Evolutionary conservation across 2,797 vertebrate species (phyloP).

Genomic region (Channa striata): DNA sequence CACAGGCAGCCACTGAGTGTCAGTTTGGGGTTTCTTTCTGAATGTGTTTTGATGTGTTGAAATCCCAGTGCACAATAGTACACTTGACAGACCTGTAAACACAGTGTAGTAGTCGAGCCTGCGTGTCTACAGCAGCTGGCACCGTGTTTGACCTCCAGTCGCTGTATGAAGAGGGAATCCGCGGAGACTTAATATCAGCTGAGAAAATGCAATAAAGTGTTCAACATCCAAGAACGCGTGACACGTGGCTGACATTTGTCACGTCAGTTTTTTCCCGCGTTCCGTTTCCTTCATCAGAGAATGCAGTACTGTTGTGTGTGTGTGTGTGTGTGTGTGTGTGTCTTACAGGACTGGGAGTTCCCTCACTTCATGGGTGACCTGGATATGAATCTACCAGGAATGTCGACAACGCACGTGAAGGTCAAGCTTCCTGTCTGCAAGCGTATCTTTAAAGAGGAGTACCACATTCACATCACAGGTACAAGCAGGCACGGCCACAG

Average conservation of each 20-base stretch:
- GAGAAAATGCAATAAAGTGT: slow-evolving; percentile 43
- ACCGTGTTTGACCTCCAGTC: slow-evolving; percentile 65
- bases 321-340: too few species aligned
- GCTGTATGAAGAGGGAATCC: slow-evolving; percentile 41
- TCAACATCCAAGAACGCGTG: slow-evolving; percentile 26
- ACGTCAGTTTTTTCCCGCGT: slow-evolving; percentile 26
- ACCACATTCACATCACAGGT: slow-evolving; percentile 98
- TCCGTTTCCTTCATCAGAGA: slow-evolving; percentile 8
- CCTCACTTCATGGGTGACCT: slow-evolving; percentile 98
- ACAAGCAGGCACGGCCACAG: slow-evolving; percentile 25
- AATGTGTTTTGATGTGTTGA: slow-evolving; percentile 71
- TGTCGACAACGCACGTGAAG: slow-evolving; percentile 94
- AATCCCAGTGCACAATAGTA: slow-evolving; percentile 53
- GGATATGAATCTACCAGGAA: slow-evolving; percentile 95
- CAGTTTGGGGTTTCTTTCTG: slow-evolving; percentile 40
- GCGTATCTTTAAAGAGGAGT: slow-evolving; percentile 95
- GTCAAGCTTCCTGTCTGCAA: slow-evolving; percentile 95
- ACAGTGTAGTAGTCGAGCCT: slow-evolving; percentile 11
- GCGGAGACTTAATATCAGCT: slow-evolving; percentile 54
- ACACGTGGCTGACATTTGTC: slow-evolving; percentile 46
- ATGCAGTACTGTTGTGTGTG: too few species aligned
- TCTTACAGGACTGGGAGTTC: slow-evolving; percentile 96
- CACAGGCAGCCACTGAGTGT: slow-evolving; percentile 60
- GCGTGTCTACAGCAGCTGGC: slow-evolving; percentile 30
- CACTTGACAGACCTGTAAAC: slow-evolving; percentile 56